Percentiles rank a stretch among this genome's conserved stretches.
These are phyloP conservation scores for Hippolais icterina DNA, from an alignment of 2,113 vertebrate genomes.

Conservation along the genomic window DNA sequence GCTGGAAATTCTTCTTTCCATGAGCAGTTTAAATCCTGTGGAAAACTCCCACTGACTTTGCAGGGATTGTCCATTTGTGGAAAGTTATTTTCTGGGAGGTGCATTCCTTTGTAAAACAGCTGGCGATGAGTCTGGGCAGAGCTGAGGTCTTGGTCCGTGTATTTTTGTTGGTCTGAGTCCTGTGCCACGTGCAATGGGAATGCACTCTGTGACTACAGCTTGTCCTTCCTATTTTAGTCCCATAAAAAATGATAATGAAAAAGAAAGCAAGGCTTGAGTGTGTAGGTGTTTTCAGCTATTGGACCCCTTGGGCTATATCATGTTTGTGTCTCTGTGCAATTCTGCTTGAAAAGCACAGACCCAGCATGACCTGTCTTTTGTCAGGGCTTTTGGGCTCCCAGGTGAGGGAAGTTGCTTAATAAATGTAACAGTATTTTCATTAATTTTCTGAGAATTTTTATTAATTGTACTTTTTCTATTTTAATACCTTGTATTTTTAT, in stretches of 20 bases:
- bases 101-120: not conserved
- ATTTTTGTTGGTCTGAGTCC: not conserved
- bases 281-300: not conserved
- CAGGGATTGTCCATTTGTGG: slow-evolving; percentile 34
- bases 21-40: slow-evolving; percentile 8
- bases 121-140: not conserved
- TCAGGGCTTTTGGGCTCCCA: not conserved
- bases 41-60: slow-evolving; percentile 35
- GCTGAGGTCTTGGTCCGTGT: not conserved
- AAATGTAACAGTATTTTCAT: not conserved
- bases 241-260: not conserved
- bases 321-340: not conserved
- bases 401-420: not conserved
- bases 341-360: not conserved
- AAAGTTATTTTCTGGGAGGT: slow-evolving; percentile 7
- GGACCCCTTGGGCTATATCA: not conserved
- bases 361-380: not conserved
- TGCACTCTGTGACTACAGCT: not conserved
- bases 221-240: not conserved
- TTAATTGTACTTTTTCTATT: not conserved
- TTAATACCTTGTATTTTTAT: not conserved
- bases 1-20: slow-evolving; percentile 44
- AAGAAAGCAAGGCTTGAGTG: not conserved
- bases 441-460: not conserved
- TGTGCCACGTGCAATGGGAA: not conserved